Evolutionary conservation across 1,140 invertebrate species (phyloP).

Genomic region (Drosophila miranda): DNA sequence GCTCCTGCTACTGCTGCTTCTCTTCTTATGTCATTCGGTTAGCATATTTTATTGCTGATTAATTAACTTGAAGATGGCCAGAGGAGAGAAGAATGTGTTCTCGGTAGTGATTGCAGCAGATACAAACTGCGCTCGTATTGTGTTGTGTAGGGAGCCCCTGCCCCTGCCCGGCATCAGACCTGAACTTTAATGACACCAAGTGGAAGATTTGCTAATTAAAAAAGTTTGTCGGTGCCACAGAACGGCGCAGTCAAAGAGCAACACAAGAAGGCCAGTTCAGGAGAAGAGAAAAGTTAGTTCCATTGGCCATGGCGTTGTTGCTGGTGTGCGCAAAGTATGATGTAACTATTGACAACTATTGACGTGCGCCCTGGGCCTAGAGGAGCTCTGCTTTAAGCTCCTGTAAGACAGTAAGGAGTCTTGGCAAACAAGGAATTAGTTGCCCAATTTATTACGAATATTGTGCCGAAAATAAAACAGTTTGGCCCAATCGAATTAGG

Average conservation of each 20-base stretch:
- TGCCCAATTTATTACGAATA: constrained; percentile 34
- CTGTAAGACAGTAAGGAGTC: constrained; percentile 19
- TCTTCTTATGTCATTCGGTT: constrained; percentile 56
- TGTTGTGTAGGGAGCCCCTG: constrained; percentile 18
- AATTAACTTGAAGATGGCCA: constrained; percentile 58
- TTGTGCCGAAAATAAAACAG: constrained; percentile 32
- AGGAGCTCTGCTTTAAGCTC: constrained; percentile 16
- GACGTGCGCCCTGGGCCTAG: constrained; percentile 2
- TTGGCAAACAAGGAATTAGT: constrained; percentile 24
- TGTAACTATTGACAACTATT: constrained; percentile 52
- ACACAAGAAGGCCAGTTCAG: constrained; percentile 7
- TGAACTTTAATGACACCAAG: constrained; percentile 57
- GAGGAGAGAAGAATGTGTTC: constrained; percentile 1
- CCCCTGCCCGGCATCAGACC: constrained; percentile 8
- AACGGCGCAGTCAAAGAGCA: constrained; percentile 1
- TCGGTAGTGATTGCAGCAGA: no score
- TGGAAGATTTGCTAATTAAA: constrained; percentile 73
- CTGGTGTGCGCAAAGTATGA: constrained; percentile 1
- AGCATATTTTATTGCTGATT: constrained; percentile 76
- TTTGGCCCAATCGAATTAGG: constrained; percentile 23
- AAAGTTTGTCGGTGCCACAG: constrained; percentile 54
- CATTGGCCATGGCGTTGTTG: background rate
- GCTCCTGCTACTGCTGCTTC: background rate
- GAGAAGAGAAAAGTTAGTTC: constrained; percentile 21
- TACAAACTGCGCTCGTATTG: constrained; percentile 37